Evolutionary conservation across 2,888 invertebrate genomes (phyloP).

Genomic region (Monopis laevigella): DNA sequence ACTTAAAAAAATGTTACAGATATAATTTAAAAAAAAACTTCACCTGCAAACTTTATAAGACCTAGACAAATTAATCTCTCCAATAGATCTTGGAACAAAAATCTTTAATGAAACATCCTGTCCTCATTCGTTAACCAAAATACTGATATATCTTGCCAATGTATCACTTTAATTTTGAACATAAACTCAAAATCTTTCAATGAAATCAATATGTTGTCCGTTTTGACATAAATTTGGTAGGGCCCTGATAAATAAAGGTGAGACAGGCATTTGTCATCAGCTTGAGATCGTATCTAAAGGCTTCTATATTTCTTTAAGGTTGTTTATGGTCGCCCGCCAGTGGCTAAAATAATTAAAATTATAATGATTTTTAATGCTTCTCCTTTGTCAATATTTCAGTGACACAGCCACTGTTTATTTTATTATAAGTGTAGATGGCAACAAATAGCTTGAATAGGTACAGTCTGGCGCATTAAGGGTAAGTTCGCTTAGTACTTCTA

Average conservation of each 20-base stretch:
- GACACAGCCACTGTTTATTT: too few species aligned
- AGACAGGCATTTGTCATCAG: slow-evolving; percentile 36
- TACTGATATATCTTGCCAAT: slow-evolving; percentile 5
- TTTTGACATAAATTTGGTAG: slow-evolving; percentile 41
- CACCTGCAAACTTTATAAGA: too few species aligned
- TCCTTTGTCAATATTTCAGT: too few species aligned
- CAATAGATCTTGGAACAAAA: not conserved
- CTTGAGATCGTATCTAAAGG: slow-evolving; percentile 19
- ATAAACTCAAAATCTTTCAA: slow-evolving; percentile 30
- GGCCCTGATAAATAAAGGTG: slow-evolving; percentile 37
- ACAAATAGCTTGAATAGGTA: too few species aligned
- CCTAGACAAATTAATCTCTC: too few species aligned
- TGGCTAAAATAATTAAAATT: not conserved
- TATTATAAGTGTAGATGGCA: too few species aligned
- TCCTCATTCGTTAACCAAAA: too few species aligned
- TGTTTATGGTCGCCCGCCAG: not conserved
- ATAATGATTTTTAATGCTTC: not conserved
- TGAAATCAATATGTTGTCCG: slow-evolving; percentile 40
- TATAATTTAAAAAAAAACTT: too few species aligned
- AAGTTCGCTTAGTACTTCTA: too few species aligned
- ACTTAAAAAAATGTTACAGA: too few species aligned
- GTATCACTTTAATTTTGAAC: slow-evolving; percentile 36
- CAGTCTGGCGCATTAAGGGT: too few species aligned
- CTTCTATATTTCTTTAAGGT: slow-evolving; percentile 10
- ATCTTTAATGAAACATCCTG: too few species aligned